phyloP scores from a whole-genome alignment of 2,113 vertebrate genomes.

The Meleagris gallopavo region DNA sequence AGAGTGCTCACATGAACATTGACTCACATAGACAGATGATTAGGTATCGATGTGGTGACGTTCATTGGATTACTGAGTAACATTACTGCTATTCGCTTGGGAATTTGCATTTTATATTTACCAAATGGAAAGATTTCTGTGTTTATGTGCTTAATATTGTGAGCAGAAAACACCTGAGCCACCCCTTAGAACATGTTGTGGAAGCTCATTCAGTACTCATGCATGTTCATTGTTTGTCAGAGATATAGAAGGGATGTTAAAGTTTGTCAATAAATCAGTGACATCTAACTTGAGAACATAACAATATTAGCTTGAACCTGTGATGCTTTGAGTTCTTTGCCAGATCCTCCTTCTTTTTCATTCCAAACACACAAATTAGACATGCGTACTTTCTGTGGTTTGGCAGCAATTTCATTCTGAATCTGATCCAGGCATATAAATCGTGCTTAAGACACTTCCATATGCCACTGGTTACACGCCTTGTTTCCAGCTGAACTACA shows the following conservation, averaged over 20 bases:
- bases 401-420: conserved; percentile 1
- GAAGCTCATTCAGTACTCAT: not conserved
- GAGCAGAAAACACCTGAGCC: not conserved
- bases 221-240: not conserved
- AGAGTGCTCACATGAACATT: not conserved
- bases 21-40: not conserved
- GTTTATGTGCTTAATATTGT: not conserved
- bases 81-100: not conserved
- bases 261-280: not conserved
- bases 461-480: not conserved
- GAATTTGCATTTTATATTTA: not conserved
- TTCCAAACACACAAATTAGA: not conserved
- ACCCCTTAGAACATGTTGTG: not conserved
- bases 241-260: not conserved
- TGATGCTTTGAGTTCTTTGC: not conserved
- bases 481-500: not conserved
- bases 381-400: not conserved
- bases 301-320: not conserved
- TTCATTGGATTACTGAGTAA: not conserved
- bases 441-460: not conserved
- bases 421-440: not conserved
- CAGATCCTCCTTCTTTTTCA: not conserved
- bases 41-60: not conserved
- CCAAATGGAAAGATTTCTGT: not conserved
- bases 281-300: not conserved